Evolutionary conservation across 37 sponge, comb jelly and placozoan species (phyloP).

Genomic region (Halisarca cf. caerulea): DNA sequence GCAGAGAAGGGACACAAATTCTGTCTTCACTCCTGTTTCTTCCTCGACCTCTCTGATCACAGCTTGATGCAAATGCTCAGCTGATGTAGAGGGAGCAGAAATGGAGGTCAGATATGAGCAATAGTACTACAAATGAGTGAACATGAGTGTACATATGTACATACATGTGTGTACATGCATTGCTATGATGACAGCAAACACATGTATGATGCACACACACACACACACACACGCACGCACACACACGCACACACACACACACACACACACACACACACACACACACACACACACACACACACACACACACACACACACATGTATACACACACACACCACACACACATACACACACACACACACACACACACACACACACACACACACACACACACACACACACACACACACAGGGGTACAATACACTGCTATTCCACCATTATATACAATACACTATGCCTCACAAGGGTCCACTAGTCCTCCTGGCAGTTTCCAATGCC

Average conservation of each 20-base stretch:
- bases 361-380: conserved; percentile 12
- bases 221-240: too few species aligned
- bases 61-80: conserved; percentile 70
- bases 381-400: conserved; percentile 10
- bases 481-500: conserved; percentile 88
- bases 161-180: too few species aligned
- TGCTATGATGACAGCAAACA: neutral
- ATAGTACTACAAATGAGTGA: too few species aligned
- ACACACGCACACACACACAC: too few species aligned
- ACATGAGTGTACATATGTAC: too few species aligned
- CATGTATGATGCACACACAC: neutral
- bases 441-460: neutral
- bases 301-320: neutral
- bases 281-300: neutral
- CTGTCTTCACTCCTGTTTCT: conserved; percentile 84
- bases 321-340: neutral
- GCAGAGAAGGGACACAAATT: conserved; percentile 77
- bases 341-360: conserved; percentile 16
- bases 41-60: conserved; percentile 79
- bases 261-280: neutral
- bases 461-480: conserved; percentile 73
- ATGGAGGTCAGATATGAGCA: too few species aligned
- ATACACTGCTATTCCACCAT: neutral
- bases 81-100: conserved; percentile 14
- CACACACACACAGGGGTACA: conserved; percentile 2